These are phyloP conservation scores for Drosophila affinis DNA, from an alignment of 2,888 invertebrate genomes.

Conservation along the genomic window DNA sequence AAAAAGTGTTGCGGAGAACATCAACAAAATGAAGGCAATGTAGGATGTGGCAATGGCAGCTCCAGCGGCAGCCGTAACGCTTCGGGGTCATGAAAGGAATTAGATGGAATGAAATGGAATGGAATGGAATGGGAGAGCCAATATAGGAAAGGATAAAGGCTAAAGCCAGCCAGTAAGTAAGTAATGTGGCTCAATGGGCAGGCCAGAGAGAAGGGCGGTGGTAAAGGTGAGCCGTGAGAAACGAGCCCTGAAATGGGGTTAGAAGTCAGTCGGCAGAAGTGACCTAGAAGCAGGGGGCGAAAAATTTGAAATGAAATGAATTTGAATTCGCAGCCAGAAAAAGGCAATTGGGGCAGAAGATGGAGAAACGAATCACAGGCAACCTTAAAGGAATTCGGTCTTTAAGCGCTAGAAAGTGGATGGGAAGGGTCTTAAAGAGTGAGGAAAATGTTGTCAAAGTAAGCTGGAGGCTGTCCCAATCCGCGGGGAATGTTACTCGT, in stretches of 20 bases:
- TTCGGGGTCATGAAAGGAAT: not conserved
- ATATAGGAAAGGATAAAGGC: conserved; percentile 52
- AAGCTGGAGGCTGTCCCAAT: too few relatives aligned
- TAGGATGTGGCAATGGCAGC: not conserved
- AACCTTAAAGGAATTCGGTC: not conserved
- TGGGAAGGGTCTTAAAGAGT: too few relatives aligned
- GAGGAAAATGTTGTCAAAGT: too few relatives aligned
- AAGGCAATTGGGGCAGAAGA: not conserved
- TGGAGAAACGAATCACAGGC: not conserved
- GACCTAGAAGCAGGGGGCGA: too few relatives aligned
- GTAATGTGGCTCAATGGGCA: conserved; percentile 26
- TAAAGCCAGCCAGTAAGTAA: conserved; percentile 43
- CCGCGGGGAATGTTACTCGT: too few relatives aligned
- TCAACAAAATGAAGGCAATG: conserved; percentile 22
- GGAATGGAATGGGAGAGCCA: conserved; percentile 7
- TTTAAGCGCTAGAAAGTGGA: not conserved
- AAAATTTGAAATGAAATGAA: not conserved
- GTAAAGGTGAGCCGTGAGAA: not conserved
- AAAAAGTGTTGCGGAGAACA: conserved; percentile 48
- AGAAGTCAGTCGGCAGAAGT: not conserved
- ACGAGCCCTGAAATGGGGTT: not conserved
- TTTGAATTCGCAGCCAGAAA: not conserved
- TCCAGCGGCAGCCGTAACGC: not conserved
- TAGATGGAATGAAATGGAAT: not conserved
- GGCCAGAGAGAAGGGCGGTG: not conserved